Evolutionary conservation across 2,797 vertebrate species (phyloP).

Genomic region (Xiphophorus birchmanni): DNA sequence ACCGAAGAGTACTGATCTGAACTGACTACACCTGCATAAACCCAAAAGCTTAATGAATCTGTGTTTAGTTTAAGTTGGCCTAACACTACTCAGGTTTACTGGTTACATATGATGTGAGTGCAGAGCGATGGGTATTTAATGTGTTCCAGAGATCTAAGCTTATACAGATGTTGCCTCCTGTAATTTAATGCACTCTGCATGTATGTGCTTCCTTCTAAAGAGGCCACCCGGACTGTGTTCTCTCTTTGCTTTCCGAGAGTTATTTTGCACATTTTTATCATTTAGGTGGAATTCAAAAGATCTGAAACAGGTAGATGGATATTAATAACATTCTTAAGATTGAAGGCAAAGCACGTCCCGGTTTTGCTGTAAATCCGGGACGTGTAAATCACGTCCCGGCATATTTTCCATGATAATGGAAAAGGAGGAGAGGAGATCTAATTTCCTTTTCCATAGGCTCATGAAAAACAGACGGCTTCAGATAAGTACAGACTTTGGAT

Average conservation of each 20-base stretch:
- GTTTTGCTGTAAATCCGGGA: conserved; percentile 56
- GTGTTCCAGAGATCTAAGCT: conserved; percentile 71
- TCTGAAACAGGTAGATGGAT: conserved; percentile 30
- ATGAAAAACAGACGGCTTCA: conserved; percentile 80
- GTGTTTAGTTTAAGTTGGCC: conserved; percentile 46
- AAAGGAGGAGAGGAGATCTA: conserved; percentile 58
- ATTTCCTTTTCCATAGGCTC: conserved; percentile 81
- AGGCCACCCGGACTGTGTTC: conserved; percentile 64
- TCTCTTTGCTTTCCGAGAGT: conserved; percentile 33
- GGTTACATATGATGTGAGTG: conserved; percentile 41
- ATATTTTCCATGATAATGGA: too few species aligned
- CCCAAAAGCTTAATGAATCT: conserved; percentile 13
- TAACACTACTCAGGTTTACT: conserved; percentile 42
- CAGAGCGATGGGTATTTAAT: conserved; percentile 54
- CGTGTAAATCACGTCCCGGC: too few species aligned
- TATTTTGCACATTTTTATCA: conserved; percentile 14
- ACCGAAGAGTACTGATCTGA: background rate
- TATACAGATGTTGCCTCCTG: conserved; percentile 73
- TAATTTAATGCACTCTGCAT: conserved; percentile 75
- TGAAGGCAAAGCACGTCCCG: conserved; percentile 48
- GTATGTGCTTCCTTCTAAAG: conserved; percentile 64
- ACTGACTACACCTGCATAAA: background rate
- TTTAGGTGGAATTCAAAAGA: conserved; percentile 24
- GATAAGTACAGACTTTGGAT: conserved; percentile 73
- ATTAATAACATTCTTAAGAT: conserved; percentile 62